Conservation (phyloP, 2,797 vertebrate species). For the Odontamblyopus rebecca region DNA sequence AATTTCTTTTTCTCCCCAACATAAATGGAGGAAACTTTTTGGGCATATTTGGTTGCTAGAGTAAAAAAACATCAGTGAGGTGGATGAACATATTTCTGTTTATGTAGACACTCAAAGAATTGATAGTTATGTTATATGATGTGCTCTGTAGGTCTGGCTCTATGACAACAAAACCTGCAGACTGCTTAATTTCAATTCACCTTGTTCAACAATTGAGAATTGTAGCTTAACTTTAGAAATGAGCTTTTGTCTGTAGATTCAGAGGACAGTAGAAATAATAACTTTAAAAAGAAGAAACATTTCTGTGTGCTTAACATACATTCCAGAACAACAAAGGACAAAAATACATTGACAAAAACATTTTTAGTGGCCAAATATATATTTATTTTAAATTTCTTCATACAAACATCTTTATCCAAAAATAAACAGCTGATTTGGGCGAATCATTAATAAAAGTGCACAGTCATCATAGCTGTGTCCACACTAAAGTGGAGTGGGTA, state of each 20-base stretch:
- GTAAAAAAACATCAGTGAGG: too few relatives aligned
- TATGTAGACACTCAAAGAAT: too few relatives aligned
- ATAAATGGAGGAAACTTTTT: too few relatives aligned
- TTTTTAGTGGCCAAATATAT: slow-evolving; percentile 68
- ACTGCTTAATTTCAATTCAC: too few relatives aligned
- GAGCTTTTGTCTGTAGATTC: slow-evolving; percentile 12
- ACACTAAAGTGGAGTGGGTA: slow-evolving; percentile 55
- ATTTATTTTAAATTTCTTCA: slow-evolving; percentile 71
- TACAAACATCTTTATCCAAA: slow-evolving; percentile 69
- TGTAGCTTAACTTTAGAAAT: slow-evolving; percentile 23
- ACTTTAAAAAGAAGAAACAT: too few relatives aligned
- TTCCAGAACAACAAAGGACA: slow-evolving; percentile 15
- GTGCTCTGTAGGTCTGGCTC: too few relatives aligned
- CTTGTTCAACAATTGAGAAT: slow-evolving; percentile 27
- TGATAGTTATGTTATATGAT: too few relatives aligned
- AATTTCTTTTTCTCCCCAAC: too few relatives aligned
- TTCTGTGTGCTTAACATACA: neutral
- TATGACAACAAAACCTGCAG: too few relatives aligned
- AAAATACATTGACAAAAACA: neutral
- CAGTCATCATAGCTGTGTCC: slow-evolving; percentile 42
- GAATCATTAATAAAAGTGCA: slow-evolving; percentile 63
- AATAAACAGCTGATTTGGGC: slow-evolving; percentile 60
- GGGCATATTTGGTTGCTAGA: too few relatives aligned
- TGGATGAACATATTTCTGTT: too few relatives aligned
- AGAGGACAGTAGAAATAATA: neutral